Evolutionary conservation across 2,888 invertebrate genomes (phyloP).

Genomic region (Notodonta ziczac): DNA sequence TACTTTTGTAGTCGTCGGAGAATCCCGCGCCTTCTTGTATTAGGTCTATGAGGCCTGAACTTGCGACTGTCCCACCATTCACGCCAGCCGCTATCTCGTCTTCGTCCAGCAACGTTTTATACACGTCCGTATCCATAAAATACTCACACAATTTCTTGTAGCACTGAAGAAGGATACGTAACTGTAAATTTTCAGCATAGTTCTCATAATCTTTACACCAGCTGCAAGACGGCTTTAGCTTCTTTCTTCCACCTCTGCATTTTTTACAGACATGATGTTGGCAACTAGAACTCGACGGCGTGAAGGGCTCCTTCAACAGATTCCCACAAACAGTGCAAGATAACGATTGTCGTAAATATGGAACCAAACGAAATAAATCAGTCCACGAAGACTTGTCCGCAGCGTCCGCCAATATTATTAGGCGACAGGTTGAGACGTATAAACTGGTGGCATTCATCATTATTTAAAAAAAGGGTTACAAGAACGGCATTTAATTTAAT

Average conservation of each 20-base stretch:
- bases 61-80: constrained; percentile 79
- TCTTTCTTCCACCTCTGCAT: constrained; percentile 93
- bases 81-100: constrained; percentile 80
- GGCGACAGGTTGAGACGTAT: constrained; percentile 92
- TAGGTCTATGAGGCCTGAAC: constrained; percentile 88
- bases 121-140: constrained; percentile 89
- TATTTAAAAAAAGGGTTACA: constrained; percentile 51
- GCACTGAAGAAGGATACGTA: constrained; percentile 93
- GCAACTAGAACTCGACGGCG: constrained; percentile 91
- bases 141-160: constrained; percentile 95
- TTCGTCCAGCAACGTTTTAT: constrained; percentile 84
- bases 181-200: constrained; percentile 92
- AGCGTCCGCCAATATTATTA: constrained; percentile 90
- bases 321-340: constrained; percentile 96
- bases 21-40: constrained; percentile 93
- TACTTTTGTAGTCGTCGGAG: constrained; percentile 90
- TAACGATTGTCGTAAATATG: constrained; percentile 93
- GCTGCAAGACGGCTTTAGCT: constrained; percentile 92
- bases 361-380: constrained; percentile 92
- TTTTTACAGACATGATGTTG: constrained; percentile 95
- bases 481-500: constrained; percentile 49
- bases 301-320: constrained; percentile 91
- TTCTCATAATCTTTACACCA: constrained; percentile 94
- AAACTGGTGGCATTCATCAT: constrained; percentile 92
- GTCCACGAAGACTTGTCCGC: constrained; percentile 90